Base-by-base conservation (phyloP, 1,140 invertebrate genomes). In the Andricus grossulariae region DNA sequence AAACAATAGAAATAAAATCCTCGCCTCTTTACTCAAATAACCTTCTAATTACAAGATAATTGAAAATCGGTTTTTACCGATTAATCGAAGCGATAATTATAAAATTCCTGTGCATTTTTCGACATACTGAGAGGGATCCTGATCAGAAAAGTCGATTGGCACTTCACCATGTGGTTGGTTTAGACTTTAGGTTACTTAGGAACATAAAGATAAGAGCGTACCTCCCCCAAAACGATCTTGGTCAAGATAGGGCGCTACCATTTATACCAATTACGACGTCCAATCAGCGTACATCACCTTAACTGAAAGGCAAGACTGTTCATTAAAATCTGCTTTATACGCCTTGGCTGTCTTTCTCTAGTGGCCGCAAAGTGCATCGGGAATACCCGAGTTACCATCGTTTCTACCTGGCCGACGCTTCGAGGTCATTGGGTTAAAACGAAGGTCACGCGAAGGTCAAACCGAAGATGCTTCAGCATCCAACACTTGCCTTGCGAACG, bases 391-490 rank as follows among this genome's bases (percentile, higher is more conserved):
- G 52, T 54, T 54, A 19, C 52, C n/a, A 54, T 54, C n/a, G 52
- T 54, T 19, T 18, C 52, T 6, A 19, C 18, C 52, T 54, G 10
- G 52, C 18, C 52, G 50, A 75, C 73, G 73, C 73, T 75, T 77
- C 73, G 78, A 78, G 83, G 75, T 86, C 80, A 75, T 83, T 81
- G 75, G 80, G 84, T 82, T 83, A 82, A 80, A 79, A 76, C 73
- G 80, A 85, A 84, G 82, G 77, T 86, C 80, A 78, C 71, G 49
- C 77, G 83, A 86, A 87, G 84, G 81, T 86, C 79, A 81, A 32
- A 25, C 70, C 21, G 51, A 16, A 45, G 72, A 74, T 74, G 71
- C 57, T 73, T 75, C 52, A 18, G 73, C 57, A 73, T 19, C 49
- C 57, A 77, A 75, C 72, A 75, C 81, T 86, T 83, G 77, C 54